Base-by-base conservation (phyloP, 2,113 vertebrate genomes). In the Dinomys branickii region DNA sequence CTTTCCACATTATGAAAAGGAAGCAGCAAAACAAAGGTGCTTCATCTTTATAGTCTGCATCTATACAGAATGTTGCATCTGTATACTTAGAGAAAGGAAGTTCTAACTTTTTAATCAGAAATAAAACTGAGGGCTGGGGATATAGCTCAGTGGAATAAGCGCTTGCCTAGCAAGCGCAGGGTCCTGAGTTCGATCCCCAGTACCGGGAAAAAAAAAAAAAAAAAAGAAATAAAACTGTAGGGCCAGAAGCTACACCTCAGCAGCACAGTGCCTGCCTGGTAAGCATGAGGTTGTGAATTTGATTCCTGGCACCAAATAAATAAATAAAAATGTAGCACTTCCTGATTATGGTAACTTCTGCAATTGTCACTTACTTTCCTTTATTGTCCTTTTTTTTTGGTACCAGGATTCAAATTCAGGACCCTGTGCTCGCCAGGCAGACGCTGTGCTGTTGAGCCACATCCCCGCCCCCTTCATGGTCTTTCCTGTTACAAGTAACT, bases 141-240 rank as follows among this genome's bases (percentile, higher is more conserved):
- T 24, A 59, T 7, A 59, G 58, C 58, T 59, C 58, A 59, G 22
- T 59, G 58, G 58, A 6, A 59, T 22, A 59, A 17, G n/a, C 24
- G 58, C 58, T 22, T 59, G 16, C 58, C 22, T 59, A 22, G 58
- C n/a, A n/a, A n/a, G n/a, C n/a, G n/a, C 58, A 59, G 24, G 24
- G 58, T 26, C 7, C 0, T 59, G 58, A 59, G 24, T 59, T 59
- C 58, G 2, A 24, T 59, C 24, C 58, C 58, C 9, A 7, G 22
- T 59, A 24, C 22, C 58, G n/a, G n/a, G n/a, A 59, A 59, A 59
- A n/a, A n/a, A n/a, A n/a, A n/a, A n/a, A 59, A 59, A 24, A 59
- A n/a, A 90, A 94, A 52, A n/a, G n/a, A n/a, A n/a, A n/a, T n/a
- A n/a, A 95, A 35, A 95, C 90, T 16, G 69, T 69, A 56, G 71